Percentiles rank a stretch among this genome's conserved stretches.
Conservation (phyloP, 2,888 invertebrate genomes). For the Charanyca ferruginea region DNA sequence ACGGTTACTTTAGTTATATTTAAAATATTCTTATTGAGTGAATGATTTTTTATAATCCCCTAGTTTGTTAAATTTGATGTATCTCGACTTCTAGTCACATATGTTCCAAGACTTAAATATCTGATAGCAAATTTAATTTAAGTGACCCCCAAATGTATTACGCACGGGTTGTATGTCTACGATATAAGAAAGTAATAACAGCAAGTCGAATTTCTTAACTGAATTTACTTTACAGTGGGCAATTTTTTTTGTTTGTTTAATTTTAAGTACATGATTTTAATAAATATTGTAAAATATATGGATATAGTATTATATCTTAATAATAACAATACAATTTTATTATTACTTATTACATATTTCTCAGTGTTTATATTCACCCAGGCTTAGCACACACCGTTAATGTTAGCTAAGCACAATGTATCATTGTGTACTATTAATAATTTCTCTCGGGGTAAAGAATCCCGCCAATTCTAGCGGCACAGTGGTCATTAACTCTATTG, state of each 20-base stretch:
- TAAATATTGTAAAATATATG: conserved; percentile 20
- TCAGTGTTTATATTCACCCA: conserved; percentile 22
- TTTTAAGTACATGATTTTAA: background rate
- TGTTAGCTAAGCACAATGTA: background rate
- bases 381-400: conserved; percentile 34
- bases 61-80: conserved; percentile 51
- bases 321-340: conserved; percentile 31
- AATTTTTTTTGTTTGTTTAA: conserved; percentile 17
- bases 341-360: conserved; percentile 7
- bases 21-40: conserved; percentile 59
- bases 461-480: too few relatives aligned
- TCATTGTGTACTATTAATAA: background rate
- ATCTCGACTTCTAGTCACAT: conserved; percentile 63
- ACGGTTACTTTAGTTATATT: conserved; percentile 66
- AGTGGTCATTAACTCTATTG: background rate
- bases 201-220: conserved; percentile 15
- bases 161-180: conserved; percentile 14
- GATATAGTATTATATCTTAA: conserved; percentile 23
- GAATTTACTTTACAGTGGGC: conserved; percentile 42
- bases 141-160: conserved; percentile 30
- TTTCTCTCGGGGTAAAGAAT: background rate
- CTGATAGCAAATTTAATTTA: conserved; percentile 39
- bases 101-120: conserved; percentile 41
- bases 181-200: conserved; percentile 15
- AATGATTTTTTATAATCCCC: conserved; percentile 59